A percentile compares a stretch with the other conserved stretches of the same genome.
Conservation (phyloP, 2,888 invertebrate genomes). For the Phanerotoma sp. region DNA sequence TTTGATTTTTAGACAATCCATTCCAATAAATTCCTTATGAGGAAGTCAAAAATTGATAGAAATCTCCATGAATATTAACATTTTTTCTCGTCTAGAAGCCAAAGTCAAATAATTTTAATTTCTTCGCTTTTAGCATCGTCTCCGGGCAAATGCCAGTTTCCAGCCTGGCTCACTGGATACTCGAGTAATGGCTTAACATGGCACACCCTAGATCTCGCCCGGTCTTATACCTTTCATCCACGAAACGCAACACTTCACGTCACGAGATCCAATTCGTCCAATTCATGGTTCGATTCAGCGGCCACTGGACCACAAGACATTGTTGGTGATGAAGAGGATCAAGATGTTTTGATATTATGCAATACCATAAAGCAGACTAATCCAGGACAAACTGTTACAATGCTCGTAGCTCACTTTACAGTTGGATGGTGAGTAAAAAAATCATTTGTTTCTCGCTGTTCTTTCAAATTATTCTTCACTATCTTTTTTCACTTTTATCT, state of each 20-base stretch:
- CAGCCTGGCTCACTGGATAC: conserved; percentile 83
- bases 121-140: conserved; percentile 70
- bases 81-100: too few species aligned
- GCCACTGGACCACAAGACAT: conserved; percentile 45
- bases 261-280: conserved; percentile 59
- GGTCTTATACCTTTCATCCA: conserved; percentile 84
- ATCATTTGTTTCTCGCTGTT: too few species aligned
- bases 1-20: too few species aligned
- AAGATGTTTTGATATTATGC: conserved; percentile 53
- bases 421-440: conserved; percentile 68
- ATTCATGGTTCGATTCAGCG: conserved; percentile 44
- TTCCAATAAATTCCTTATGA: too few species aligned
- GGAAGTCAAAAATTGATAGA: too few species aligned
- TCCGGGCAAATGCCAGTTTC: conserved; percentile 80
- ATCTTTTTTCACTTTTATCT: conserved; percentile 9
- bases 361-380: conserved; percentile 52
- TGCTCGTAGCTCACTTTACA: conserved; percentile 71
- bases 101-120: too few species aligned
- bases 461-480: not conserved
- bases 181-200: conserved; percentile 60
- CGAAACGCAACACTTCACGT: conserved; percentile 75
- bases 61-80: too few species aligned
- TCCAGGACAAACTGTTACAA: conserved; percentile 60
- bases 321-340: conserved; percentile 51
- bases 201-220: conserved; percentile 86